Evolutionary conservation across 2,113 vertebrate genomes (phyloP).

Genomic region (Psephotus haematonotus): DNA sequence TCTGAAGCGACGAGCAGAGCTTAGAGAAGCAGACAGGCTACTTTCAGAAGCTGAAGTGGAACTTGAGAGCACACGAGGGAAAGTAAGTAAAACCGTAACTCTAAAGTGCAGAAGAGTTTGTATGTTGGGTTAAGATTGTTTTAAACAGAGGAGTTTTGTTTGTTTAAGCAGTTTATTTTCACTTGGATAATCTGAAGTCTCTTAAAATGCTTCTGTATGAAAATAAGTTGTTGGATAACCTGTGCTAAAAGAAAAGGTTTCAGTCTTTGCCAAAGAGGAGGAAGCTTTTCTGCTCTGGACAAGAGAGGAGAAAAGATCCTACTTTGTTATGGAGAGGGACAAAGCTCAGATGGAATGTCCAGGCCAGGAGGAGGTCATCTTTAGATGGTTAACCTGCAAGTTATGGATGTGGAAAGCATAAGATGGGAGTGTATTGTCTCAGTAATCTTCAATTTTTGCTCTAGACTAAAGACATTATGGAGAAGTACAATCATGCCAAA

Average conservation of each 20-base stretch:
- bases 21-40: conserved; percentile 83
- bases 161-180: neutral
- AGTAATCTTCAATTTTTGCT: conserved; percentile 7
- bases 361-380: neutral
- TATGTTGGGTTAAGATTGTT: neutral
- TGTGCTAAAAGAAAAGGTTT: neutral
- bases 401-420: neutral
- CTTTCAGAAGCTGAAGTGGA: conserved; percentile 83
- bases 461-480: conserved; percentile 76
- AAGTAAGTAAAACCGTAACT: conserved; percentile 63
- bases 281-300: neutral
- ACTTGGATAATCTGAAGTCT: neutral
- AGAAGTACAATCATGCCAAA: conserved; percentile 72
- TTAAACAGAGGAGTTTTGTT: neutral
- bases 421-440: conserved; percentile 5
- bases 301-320: neutral
- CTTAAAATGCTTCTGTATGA: neutral
- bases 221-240: neutral
- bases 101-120: neutral
- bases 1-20: conserved; percentile 82
- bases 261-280: neutral
- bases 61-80: conserved; percentile 72
- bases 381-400: neutral
- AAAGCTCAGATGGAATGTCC: neutral
- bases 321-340: neutral